Evolutionary conservation across 2,888 invertebrate species (phyloP), one percentile per base, ranked within the genome.

Genomic region (Odontocolon sp.): DNA sequence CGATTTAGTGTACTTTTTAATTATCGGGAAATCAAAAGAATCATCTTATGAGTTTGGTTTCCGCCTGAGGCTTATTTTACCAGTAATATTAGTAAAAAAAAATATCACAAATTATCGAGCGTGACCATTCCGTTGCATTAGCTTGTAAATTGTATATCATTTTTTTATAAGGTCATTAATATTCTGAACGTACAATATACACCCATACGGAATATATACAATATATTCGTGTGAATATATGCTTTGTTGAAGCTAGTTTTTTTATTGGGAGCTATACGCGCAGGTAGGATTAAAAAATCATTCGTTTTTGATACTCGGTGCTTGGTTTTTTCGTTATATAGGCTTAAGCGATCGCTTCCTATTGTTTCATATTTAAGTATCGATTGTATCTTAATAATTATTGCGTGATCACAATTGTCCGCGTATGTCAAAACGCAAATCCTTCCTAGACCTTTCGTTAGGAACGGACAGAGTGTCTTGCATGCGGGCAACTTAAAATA

Each of bases 81-180:
- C 69, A 36, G 52, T 66, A 36, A 36, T 36, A 52, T 63, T 45
- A 38, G 42, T 45, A 38, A 23, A 18, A 74, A 21, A 40, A 50
- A 33, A 64, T 38, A 59, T 57, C 64, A 61, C 45, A 18, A 57
- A 67, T 59, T 40, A 73, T 69, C 64, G 67, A 61, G 71, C 52
- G 56, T 78, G 64, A 85, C 77, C 85, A 86, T 86, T 86, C 85
- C 86, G 78, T 82, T 83, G 78, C 77, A 77, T 84, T 83, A 83
- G 79, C 74, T 82, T 79, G 63, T 80, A 80, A 45, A 76, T 74
- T 76, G 68, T 76, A 77, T 79, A 61, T 76, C 63, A 67, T 78
- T 72, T 74, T 61, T 71, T 78, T 78, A 47, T 45, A 9, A 54
- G 33, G 38, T 69, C 42, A 64, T 23, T 9, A 18, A 40, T 11